phyloP scores from a whole-genome alignment of 2,113 vertebrate genomes.

The Phrynosoma blainvillii region DNA sequence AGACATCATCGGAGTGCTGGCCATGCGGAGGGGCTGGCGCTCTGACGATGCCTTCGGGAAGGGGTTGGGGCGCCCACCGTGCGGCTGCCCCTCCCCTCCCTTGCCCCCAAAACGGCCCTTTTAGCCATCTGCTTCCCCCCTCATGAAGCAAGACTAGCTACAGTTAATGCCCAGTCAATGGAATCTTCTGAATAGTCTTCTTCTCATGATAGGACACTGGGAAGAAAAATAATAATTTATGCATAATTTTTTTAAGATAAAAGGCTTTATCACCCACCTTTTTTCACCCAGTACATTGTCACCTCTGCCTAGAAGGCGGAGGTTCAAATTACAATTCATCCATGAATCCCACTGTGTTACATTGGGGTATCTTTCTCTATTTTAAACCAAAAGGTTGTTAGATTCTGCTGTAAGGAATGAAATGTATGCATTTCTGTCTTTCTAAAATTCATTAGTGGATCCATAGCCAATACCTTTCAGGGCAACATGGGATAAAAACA shows the following conservation, averaged over 20 bases:
- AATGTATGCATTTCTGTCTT: background rate
- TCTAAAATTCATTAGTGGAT: no score
- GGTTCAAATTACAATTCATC: background rate
- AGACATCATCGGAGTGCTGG: no score
- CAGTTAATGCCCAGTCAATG: constrained; percentile 24
- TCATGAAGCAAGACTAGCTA: constrained; percentile 38
- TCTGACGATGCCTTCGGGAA: no score
- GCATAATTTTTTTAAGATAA: background rate
- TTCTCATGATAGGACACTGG: background rate
- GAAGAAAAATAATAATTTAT: background rate
- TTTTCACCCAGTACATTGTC: background rate
- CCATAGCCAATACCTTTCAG: no score
- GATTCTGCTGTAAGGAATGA: background rate
- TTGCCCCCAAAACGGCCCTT: no score
- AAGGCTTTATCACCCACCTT: background rate
- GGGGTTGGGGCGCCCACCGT: no score
- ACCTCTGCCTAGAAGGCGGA: background rate
- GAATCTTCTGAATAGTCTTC: background rate
- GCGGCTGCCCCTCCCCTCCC: no score
- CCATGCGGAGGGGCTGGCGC: no score
- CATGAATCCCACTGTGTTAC: background rate
- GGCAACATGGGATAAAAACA: no score
- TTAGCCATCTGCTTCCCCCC: no score
- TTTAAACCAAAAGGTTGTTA: background rate
- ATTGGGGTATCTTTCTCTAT: background rate